Evolutionary conservation across 2,113 vertebrate species (phyloP), one percentile per base, ranked within the genome.

Genomic region (Alaudala cheleensis): DNA sequence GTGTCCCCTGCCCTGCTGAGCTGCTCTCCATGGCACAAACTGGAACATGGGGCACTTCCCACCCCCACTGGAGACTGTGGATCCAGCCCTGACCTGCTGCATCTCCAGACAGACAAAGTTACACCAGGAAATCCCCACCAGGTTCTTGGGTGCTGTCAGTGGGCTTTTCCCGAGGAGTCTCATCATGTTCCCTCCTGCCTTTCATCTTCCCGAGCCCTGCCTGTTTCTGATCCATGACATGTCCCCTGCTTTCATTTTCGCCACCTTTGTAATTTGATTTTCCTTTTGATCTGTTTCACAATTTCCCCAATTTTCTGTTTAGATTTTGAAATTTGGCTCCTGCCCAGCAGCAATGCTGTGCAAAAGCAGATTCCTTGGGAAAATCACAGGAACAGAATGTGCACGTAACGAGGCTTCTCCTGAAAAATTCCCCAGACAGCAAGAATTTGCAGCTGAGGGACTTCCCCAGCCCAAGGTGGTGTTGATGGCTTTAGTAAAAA

Each of bases 211-310:
- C 6, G 13, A 60, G 71, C 29, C 39, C 6, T 93, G 45, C 39
- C 4, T 87, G 33, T 84, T 53, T 87, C 81, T 61, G 54, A 39
- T 84, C 81, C 53, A 5, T 4, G 50, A 81, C 72, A 44, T 40
- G 67, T 77, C 74, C 66, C 49, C 72, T 10, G 47, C 74, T 92
- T 82, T 87, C 34, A 58, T 90, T 90, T 93, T 92, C 14, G 17
- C 79, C 49, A 50, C n/a, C 73, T 95, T 83, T 92, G 89, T 92
- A 92, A 92, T 95, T 69, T 49, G 71, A 90, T 90, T 86, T 95
- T 65, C 21, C 50, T 91, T 93, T 92, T 91, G 77, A 91, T 91
- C 77, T 65, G 4, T 73, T 91, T 57, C 80, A 34, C 67, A 56
- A 29, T 93, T 94, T 87, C 53, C 69, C 81, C 8, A 0, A 14